These are phyloP conservation scores for Mimachlamys varia DNA, from an alignment of 2,888 invertebrate genomes.

Conservation along the genomic window DNA sequence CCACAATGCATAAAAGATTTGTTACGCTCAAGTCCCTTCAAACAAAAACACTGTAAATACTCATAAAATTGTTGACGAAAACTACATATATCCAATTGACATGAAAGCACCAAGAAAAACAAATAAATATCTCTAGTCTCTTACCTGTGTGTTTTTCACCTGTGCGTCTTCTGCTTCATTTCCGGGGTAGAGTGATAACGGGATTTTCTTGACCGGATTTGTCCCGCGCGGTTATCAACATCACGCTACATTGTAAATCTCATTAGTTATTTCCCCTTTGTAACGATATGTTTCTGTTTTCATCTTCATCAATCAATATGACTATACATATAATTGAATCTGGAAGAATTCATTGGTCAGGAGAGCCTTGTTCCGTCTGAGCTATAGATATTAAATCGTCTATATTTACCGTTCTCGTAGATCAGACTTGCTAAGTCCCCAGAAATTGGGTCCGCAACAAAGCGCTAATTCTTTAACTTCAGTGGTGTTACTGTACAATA, in stretches of 20 bases:
- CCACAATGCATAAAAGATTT: too few relatives aligned
- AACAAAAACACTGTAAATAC: too few relatives aligned
- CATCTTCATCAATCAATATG: too few relatives aligned
- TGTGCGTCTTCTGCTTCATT: neutral
- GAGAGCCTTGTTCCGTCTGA: neutral
- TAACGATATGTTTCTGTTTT: too few relatives aligned
- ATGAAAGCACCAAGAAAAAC: too few relatives aligned
- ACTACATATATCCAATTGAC: neutral
- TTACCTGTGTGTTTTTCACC: slow-evolving; percentile 28
- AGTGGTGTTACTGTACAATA: too few relatives aligned
- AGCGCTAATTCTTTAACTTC: too few relatives aligned
- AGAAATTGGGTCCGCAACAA: too few relatives aligned
- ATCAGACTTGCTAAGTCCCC: neutral
- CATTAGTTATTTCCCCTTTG: too few relatives aligned
- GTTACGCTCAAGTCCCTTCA: too few relatives aligned
- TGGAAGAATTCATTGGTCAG: neutral
- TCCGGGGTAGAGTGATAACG: neutral
- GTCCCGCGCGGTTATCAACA: neutral
- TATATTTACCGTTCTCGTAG: neutral
- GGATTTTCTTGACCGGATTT: neutral
- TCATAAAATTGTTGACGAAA: neutral
- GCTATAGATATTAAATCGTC: neutral
- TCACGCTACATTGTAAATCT: neutral
- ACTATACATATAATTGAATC: neutral
- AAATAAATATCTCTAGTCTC: neutral